Percentiles rank a stretch among this genome's conserved stretches.
Evolutionary conservation across 2,113 vertebrate genomes (phyloP).

Genomic region (Tringa solitaria): DNA sequence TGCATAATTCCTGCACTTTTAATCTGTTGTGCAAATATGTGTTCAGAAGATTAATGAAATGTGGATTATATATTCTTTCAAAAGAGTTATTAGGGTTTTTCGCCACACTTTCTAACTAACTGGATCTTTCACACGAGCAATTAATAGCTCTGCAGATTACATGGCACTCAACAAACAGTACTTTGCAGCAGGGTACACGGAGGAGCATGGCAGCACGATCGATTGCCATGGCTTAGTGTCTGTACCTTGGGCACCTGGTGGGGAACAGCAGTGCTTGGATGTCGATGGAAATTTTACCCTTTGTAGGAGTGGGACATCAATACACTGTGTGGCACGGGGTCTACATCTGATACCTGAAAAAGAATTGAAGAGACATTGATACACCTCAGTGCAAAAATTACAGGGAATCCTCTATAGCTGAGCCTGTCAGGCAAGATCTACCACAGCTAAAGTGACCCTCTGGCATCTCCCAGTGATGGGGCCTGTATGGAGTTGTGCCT

Average conservation of each 20-base stretch:
- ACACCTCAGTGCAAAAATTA: not conserved
- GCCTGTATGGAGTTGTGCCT: not conserved
- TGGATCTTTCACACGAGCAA: not conserved
- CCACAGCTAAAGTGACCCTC: not conserved
- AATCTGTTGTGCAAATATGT: not conserved
- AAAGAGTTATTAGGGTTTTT: not conserved
- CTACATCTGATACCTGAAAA: not conserved
- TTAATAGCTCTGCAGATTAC: not conserved
- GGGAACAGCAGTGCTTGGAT: not conserved
- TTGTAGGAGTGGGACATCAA: not conserved
- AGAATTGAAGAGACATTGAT: not conserved
- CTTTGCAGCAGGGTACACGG: not conserved
- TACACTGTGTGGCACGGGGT: fast-evolving
- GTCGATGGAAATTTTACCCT: fast-evolving
- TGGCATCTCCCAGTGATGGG: not conserved
- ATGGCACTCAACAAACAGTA: not conserved
- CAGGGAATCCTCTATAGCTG: not conserved
- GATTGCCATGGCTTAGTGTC: not conserved
- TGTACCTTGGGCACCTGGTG: not conserved
- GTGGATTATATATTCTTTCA: not conserved
- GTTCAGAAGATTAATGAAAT: not conserved
- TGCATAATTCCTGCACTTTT: not conserved
- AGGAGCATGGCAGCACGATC: fast-evolving
- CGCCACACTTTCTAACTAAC: not conserved
- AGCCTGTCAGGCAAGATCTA: not conserved